Evolutionary conservation across 2,888 invertebrate genomes (phyloP).

Genomic region (Leptinotarsa peninsularis): DNA sequence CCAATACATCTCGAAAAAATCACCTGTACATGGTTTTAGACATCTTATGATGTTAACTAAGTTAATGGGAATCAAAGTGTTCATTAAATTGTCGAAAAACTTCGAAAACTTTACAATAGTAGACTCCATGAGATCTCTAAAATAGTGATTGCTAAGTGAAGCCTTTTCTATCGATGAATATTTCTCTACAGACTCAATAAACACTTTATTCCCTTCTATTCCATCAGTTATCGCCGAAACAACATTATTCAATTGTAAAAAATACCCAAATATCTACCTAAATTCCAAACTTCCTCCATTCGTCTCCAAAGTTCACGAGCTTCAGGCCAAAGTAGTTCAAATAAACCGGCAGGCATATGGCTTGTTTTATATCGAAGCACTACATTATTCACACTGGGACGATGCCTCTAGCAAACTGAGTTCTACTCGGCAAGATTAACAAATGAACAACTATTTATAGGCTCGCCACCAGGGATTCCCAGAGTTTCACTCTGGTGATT

Average conservation of each 20-base stretch:
- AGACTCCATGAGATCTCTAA: too few relatives aligned
- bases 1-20: too few relatives aligned
- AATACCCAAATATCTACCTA: neutral
- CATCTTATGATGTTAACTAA: too few relatives aligned
- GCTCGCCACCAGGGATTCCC: neutral
- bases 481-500: neutral
- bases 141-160: too few relatives aligned
- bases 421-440: neutral
- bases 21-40: too few relatives aligned
- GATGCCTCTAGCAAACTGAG: neutral
- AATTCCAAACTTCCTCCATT: neutral
- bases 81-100: too few relatives aligned
- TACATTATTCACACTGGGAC: neutral
- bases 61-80: too few relatives aligned
- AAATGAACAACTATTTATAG: conserved; percentile 9
- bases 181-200: too few relatives aligned
- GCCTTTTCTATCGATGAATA: too few relatives aligned
- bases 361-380: neutral
- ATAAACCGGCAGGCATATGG: neutral
- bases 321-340: neutral
- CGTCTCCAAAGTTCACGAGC: neutral
- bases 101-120: too few relatives aligned
- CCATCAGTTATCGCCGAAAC: neutral
- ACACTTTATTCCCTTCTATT: neutral
- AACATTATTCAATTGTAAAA: neutral